phyloP scores from a whole-genome alignment of 2,888 invertebrate species.

The Lithosia quadra region DNA sequence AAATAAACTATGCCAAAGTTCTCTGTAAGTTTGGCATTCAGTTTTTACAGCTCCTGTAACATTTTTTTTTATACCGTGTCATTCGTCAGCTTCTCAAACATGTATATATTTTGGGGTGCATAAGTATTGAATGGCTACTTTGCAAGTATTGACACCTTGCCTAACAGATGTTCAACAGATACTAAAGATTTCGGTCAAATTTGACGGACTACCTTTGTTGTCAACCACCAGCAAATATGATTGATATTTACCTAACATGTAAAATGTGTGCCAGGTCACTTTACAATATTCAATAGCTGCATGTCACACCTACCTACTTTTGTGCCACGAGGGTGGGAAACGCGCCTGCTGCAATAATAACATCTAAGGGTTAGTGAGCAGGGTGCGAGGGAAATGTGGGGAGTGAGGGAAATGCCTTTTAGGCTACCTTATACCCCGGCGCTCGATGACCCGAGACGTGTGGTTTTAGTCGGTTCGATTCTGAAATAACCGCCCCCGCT shows the following conservation, averaged over 20 bases:
- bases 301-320: background rate
- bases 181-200: constrained; percentile 59
- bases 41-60: too few species aligned
- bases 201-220: constrained; percentile 67
- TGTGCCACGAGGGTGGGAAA: background rate
- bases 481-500: too few species aligned
- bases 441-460: too few species aligned
- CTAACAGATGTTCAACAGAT: constrained; percentile 75
- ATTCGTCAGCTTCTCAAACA: too few species aligned
- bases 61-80: too few species aligned
- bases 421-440: too few species aligned
- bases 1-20: too few species aligned
- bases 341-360: background rate
- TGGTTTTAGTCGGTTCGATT: too few species aligned
- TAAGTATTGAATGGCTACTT: constrained; percentile 62
- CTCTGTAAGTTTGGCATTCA: too few species aligned
- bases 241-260: constrained; percentile 23
- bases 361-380: too few species aligned
- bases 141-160: constrained; percentile 76
- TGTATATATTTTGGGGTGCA: background rate
- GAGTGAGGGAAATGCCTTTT: too few species aligned
- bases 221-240: constrained; percentile 51
- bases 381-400: too few species aligned
- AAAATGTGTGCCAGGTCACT: constrained; percentile 3
- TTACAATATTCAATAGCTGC: background rate